Percentiles rank a stretch among this genome's conserved stretches.
phyloP scores from a whole-genome alignment of 1,140 invertebrate genomes.

The Meloidogyne exigua region DNA sequence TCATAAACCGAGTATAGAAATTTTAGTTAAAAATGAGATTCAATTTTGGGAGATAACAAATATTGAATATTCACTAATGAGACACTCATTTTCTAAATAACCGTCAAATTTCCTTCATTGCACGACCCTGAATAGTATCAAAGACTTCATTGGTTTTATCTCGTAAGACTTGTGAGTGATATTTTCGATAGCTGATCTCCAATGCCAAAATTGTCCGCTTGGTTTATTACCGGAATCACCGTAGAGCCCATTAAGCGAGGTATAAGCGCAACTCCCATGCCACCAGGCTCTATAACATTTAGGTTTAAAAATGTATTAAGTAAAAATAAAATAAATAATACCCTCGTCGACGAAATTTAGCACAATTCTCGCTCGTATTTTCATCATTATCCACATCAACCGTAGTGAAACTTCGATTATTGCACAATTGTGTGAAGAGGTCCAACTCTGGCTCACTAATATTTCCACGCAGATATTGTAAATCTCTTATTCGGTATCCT shows the following conservation, averaged over 20 bases:
- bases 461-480: constrained; percentile 20
- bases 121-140: neutral
- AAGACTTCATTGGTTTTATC: neutral
- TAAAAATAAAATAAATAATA: constrained; percentile 12
- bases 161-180: neutral
- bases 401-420: constrained; percentile 12
- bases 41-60: neutral
- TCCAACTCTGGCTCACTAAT: neutral
- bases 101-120: neutral
- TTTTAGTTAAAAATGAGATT: neutral
- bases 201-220: neutral
- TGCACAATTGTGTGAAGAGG: neutral
- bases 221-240: neutral
- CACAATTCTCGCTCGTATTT: constrained; percentile 6
- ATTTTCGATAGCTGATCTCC: neutral
- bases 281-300: constrained; percentile 14
- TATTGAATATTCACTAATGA: neutral
- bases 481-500: constrained; percentile 12
- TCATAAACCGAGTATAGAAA: neutral
- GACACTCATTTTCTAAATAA: neutral
- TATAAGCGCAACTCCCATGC: constrained; percentile 15
- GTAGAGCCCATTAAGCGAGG: constrained; percentile 12
- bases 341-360: constrained; percentile 15
- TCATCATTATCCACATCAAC: constrained; percentile 17
- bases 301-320: neutral